Evolutionary conservation across 2,797 vertebrate genomes (phyloP), one percentile per base, ranked within the genome.

Genomic region (Thunnus albacares): DNA sequence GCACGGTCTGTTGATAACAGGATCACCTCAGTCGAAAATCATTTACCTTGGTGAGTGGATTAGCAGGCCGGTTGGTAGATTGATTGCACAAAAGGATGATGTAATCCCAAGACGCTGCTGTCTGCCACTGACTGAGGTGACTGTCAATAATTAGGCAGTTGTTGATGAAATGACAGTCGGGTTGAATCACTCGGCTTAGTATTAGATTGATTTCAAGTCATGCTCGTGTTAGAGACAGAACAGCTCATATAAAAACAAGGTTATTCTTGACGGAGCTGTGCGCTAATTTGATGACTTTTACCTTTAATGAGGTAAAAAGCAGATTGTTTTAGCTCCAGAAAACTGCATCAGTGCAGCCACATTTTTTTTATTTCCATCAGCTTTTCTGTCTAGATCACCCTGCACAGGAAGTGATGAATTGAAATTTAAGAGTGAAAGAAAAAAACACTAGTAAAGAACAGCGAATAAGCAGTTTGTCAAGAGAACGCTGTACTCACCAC

Each of bases 11-110:
- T 33, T 70, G 43, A 61, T 71, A 66, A 75, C 41, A 55, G 35
- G 67, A 80, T 62, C 33, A 43, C 59, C 26, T 66, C 13, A 17
- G 66, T 28, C 73, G 63, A 58, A 28, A 14, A 17, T 30, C 8
- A 6, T 74, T 66, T 68, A 22, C 71, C 52, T 70, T 53, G 12
- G n/a, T 61, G 49, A 58, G 77, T 43, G 61, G 64, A 80, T 81
- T 65, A 68, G 24, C 41, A 26, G 35, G 28, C 77, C 35, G 60
- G 24, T 45, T 73, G 41, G 12, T 69, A 45, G 47, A 65, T 17
- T 69, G 20, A 49, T 5, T 17, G 41, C 15, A 83, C 41, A 65
- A 52, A 77, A 53, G 12, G n/a, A 55, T 28, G 49, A 71, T 67
- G 17, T 58, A 38, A 65, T 71, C 74, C 57, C 68, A 59, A 82